These are phyloP conservation scores for Thaleichthys pacificus DNA, from an alignment of 2,797 vertebrate species.

Conservation along the genomic window DNA sequence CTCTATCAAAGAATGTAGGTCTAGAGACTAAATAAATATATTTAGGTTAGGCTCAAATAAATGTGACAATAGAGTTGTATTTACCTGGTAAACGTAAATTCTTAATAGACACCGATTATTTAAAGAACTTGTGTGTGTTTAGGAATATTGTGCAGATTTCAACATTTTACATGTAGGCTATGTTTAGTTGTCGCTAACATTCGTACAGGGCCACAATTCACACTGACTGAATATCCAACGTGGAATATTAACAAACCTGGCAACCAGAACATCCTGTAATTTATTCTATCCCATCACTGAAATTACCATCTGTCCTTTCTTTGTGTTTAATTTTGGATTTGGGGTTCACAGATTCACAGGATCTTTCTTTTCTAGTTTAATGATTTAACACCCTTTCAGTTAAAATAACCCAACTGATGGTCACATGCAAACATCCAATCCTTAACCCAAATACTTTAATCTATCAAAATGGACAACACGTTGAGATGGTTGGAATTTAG, in stretches of 20 bases:
- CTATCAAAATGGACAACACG: background rate
- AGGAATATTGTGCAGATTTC: background rate
- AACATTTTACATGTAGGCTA: too few relatives aligned
- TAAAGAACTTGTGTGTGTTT: too few relatives aligned
- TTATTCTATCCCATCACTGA: conserved; percentile 52
- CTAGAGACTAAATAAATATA: too few relatives aligned
- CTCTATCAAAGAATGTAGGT: too few relatives aligned
- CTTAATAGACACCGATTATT: too few relatives aligned
- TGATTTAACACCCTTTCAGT: background rate
- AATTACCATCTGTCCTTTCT: conserved; percentile 58
- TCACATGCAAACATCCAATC: background rate
- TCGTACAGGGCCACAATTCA: background rate
- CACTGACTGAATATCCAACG: background rate
- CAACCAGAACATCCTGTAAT: conserved; percentile 63
- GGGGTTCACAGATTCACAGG: background rate
- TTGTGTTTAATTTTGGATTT: background rate
- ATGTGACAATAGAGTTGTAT: too few relatives aligned
- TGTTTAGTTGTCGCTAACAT: too few relatives aligned
- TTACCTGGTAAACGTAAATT: too few relatives aligned
- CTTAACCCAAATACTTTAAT: background rate
- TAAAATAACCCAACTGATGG: background rate
- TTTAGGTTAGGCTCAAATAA: too few relatives aligned
- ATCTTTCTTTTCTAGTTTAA: background rate
- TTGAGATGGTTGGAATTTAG: background rate
- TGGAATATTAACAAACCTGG: conserved; percentile 53